A percentile compares a stretch with the other conserved stretches of the same genome.
Conservation (phyloP, 2,113 vertebrate species). For the Tupaia chinensis region DNA sequence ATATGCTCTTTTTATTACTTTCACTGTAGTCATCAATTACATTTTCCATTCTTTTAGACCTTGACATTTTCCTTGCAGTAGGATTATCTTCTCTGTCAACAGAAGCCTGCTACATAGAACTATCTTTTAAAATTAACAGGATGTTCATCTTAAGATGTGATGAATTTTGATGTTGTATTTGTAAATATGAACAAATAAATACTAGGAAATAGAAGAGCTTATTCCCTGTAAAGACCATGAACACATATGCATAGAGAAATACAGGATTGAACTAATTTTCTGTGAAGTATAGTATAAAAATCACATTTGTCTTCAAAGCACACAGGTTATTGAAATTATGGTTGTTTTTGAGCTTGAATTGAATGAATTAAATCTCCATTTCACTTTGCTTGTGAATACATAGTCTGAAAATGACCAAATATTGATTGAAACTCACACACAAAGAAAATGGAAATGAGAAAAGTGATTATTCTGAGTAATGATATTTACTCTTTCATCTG, state of each 20-base stretch:
- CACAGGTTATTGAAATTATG: constrained; percentile 64
- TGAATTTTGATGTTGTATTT: constrained; percentile 12
- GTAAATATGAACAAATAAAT: background rate
- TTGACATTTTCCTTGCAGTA: background rate
- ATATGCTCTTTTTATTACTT: background rate
- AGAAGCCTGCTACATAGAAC: background rate
- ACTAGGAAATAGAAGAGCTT: background rate
- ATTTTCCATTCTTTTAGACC: background rate
- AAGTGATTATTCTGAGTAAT: constrained; percentile 51
- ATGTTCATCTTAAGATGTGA: background rate
- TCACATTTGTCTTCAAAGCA: constrained; percentile 37
- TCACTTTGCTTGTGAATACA: constrained; percentile 36
- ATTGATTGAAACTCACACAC: constrained; percentile 44
- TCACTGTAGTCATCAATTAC: background rate
- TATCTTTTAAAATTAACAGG: constrained; percentile 40
- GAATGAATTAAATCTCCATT: constrained; percentile 60
- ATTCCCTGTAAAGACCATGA: constrained; percentile 12
- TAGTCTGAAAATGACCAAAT: constrained; percentile 49
- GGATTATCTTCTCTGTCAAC: constrained; percentile 21
- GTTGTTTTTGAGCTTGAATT: constrained; percentile 56
- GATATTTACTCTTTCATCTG: constrained; percentile 18
- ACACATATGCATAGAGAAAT: background rate
- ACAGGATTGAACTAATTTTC: constrained; percentile 42
- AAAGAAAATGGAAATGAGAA: constrained; percentile 65
- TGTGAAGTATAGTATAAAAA: constrained; percentile 50